A percentile compares a stretch with the other conserved stretches of the same genome.
Evolutionary conservation across 23 tunicate genomes (phyloP).

Genomic region (Ciona savignyi): DNA sequence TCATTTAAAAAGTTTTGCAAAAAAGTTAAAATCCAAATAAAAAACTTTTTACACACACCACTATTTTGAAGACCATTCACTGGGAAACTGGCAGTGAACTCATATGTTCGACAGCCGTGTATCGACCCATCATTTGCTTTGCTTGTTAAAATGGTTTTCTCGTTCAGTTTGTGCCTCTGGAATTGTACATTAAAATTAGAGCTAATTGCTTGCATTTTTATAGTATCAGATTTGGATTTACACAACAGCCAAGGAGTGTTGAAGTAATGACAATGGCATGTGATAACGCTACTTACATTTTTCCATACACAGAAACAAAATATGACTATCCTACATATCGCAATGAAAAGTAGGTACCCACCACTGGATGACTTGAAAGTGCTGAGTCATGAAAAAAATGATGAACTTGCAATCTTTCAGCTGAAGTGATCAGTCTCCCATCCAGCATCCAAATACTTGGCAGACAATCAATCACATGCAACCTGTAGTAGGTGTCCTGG

Average conservation of each 20-base stretch:
- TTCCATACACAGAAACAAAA: too few relatives aligned
- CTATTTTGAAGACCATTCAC: constrained; percentile 52
- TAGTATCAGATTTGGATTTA: too few relatives aligned
- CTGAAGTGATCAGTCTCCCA: constrained; percentile 67
- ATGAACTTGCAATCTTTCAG: constrained; percentile 77
- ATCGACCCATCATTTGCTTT: neutral
- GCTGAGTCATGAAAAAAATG: constrained; percentile 88
- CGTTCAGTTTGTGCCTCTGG: constrained; percentile 59
- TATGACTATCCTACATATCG: too few relatives aligned
- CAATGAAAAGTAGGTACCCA: constrained; percentile 6
- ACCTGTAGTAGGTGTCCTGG: constrained; percentile 73
- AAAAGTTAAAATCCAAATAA: too few relatives aligned
- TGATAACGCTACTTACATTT: too few relatives aligned
- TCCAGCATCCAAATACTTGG: constrained; percentile 92
- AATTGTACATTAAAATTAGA: too few relatives aligned
- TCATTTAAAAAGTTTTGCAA: too few relatives aligned
- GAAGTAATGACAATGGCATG: too few relatives aligned
- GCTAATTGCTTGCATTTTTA: too few relatives aligned
- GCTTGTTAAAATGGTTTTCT: constrained; percentile 6
- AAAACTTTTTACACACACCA: constrained; percentile 28
- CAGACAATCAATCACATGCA: constrained; percentile 89
- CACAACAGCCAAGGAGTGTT: too few relatives aligned
- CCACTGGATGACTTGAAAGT: constrained; percentile 74
- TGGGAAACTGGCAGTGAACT: constrained; percentile 40
- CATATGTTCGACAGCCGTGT: constrained; percentile 51